Percentiles rank a stretch among this genome's conserved stretches.
These are phyloP conservation scores for Yasuhikotakia modesta DNA, from an alignment of 2,797 vertebrate genomes.

Conservation along the genomic window DNA sequence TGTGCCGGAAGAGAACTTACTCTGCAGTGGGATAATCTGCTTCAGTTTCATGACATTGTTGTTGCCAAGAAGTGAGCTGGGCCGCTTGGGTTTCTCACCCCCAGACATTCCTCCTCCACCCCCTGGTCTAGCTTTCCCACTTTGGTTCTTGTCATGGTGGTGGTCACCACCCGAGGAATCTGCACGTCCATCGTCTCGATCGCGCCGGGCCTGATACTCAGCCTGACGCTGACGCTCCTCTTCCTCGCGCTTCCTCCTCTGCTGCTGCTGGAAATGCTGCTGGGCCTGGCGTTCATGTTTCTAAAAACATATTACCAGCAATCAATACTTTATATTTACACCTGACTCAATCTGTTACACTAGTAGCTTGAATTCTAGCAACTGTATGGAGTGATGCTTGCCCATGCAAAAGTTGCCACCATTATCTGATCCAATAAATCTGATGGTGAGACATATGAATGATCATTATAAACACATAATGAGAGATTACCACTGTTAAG, in stretches of 20 bases:
- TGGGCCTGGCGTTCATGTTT: conserved; percentile 96
- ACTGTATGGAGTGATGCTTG: no score
- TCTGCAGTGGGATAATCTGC: conserved; percentile 97
- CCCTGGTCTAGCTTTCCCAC: conserved; percentile 79
- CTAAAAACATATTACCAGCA: conserved; percentile 70
- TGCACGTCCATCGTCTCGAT: conserved; percentile 85
- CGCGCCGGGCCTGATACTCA: conserved; percentile 87
- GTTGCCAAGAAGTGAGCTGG: conserved; percentile 93
- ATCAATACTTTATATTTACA: not conserved
- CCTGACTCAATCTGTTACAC: not conserved
- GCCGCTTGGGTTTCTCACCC: conserved; percentile 90
- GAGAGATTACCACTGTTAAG: no score
- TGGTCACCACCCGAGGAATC: conserved; percentile 76
- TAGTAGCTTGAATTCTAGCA: no score
- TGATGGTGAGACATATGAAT: no score
- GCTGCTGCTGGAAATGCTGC: conserved; percentile 95
- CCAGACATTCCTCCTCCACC: conserved; percentile 67
- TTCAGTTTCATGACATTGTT: conserved; percentile 98
- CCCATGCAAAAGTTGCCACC: no score
- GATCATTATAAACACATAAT: no score
- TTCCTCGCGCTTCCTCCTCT: conserved; percentile 91
- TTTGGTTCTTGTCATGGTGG: conserved; percentile 84
- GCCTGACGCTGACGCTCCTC: conserved; percentile 93
- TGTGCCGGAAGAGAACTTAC: conserved; percentile 86
- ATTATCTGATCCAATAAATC: no score